Evolutionary conservation across 1,140 invertebrate species (phyloP).

Genomic region (Drosophila kikkawai): DNA sequence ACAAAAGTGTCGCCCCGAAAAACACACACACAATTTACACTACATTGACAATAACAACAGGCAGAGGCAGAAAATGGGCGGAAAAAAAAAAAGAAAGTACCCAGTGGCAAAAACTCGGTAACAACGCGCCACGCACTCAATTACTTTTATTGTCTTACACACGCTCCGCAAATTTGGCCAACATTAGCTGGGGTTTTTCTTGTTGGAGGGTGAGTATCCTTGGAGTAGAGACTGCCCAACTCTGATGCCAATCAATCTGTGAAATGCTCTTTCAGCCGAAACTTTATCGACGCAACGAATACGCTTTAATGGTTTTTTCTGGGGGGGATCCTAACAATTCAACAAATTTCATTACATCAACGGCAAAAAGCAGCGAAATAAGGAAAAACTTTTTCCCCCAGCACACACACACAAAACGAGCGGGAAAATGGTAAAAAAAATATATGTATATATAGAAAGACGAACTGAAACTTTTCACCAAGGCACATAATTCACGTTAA

Average conservation of each 20-base stretch:
- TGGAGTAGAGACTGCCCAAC: constrained; percentile 2
- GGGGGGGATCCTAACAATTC: constrained; percentile 60
- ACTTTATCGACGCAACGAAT: constrained; percentile 62
- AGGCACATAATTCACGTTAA: constrained; percentile 71
- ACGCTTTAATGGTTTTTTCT: constrained; percentile 76
- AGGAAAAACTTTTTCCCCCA: constrained; percentile 47
- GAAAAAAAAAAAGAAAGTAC: constrained; percentile 16
- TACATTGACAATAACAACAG: constrained; percentile 72
- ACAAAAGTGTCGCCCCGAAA: constrained; percentile 34
- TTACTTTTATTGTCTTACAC: constrained; percentile 83
- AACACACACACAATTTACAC: constrained; percentile 70
- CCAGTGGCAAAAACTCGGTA: constrained; percentile 43
- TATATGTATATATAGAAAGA: neutral
- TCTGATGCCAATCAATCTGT: constrained; percentile 79
- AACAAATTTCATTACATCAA: constrained; percentile 78
- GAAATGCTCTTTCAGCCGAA: constrained; percentile 66
- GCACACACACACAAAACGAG: constrained; percentile 18
- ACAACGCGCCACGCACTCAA: constrained; percentile 71
- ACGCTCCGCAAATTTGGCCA: constrained; percentile 72
- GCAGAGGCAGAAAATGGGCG: neutral
- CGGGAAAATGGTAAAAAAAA: constrained; percentile 1
- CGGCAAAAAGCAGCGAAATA: constrained; percentile 42
- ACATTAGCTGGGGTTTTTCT: constrained; percentile 50
- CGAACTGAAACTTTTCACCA: constrained; percentile 41
- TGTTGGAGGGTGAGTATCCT: neutral